Evolutionary conservation across 1,140 invertebrate species (phyloP), one percentile per base, ranked within the genome.

Genomic region (Cardiocondyla obscurior): DNA sequence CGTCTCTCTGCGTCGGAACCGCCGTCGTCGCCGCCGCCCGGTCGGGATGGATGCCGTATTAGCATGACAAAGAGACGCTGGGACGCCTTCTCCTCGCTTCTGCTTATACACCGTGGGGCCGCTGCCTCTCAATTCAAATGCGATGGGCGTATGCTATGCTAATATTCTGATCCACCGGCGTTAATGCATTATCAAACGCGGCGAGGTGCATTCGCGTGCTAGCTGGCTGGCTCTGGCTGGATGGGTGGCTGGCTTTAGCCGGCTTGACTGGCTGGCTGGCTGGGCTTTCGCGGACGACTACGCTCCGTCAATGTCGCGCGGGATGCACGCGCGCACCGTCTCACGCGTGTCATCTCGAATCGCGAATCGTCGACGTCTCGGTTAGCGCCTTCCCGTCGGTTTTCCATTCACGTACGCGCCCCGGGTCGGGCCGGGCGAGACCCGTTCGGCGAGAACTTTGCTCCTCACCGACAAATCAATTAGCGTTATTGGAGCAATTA

Each of bases 101-200:
- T 89, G 90, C 86, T 91, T 90, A 89, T 90, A 88, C 88, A 83
- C 64, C 87, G 83, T 82, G 67, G 87, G 85, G 90, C 85, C 89
- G 91, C 90, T 91, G 91, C 91, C 90, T 91, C 92, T 93, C 93
- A 93, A 94, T 94, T 94, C 93, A 93, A 93, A 94, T 92, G 93
- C 92, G 93, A 93, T 94, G 93, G 93, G 93, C 93, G 94, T 94
- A 93, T 91, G 93, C 92, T 94, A 94, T 94, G 94, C 92, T 94
- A 93, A 94, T 94, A 92, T 91, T 88, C 89, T 85, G 89, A 92
- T 91, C 90, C 89, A 90, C 87, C 86, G 86, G 90, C 89, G 91
- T 90, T 92, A 92, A 92, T 93, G 91, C 90, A 90, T 92, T 93
- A 92, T 92, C 90, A 91, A 91, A 90, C 87, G 89, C 74, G 81